Conservation (phyloP, 2,888 invertebrate genomes). For the Rhamphomyia laevipes region DNA sequence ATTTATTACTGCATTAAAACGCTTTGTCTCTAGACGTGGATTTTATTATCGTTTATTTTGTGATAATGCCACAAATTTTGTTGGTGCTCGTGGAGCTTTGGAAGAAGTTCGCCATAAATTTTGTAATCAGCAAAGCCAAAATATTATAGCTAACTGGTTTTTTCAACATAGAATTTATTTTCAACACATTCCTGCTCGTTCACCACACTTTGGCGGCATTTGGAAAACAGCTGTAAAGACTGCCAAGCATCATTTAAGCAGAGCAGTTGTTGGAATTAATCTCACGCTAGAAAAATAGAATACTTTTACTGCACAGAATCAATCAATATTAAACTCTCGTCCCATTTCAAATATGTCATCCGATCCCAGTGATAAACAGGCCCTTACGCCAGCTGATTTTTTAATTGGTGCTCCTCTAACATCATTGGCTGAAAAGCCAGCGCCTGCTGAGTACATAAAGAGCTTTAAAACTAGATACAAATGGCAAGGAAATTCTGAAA, state of each 20-base stretch:
- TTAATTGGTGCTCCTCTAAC: background rate
- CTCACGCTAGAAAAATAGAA: background rate
- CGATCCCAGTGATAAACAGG: background rate
- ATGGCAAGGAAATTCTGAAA: no score
- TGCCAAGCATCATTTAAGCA: background rate
- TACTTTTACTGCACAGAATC: background rate
- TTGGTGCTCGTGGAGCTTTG: slow-evolving; percentile 6
- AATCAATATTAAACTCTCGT: background rate
- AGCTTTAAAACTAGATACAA: background rate
- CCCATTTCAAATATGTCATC: background rate
- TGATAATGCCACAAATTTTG: slow-evolving; percentile 13
- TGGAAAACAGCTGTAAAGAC: background rate
- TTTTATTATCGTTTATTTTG: slow-evolving; percentile 6
- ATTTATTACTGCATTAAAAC: slow-evolving; percentile 15
- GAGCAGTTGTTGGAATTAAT: background rate
- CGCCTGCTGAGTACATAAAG: background rate
- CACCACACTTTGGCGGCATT: background rate
- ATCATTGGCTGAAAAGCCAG: background rate
- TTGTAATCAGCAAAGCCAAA: background rate
- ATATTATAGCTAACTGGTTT: background rate
- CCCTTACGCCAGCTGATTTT: background rate
- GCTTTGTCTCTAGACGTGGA: slow-evolving; percentile 8
- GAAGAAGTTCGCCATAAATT: slow-evolving; percentile 3
- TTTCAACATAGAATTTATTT: background rate
- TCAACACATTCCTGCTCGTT: slow-evolving; percentile 17